Evolutionary conservation across 2,888 invertebrate genomes (phyloP), one percentile per base, ranked within the genome.

Genomic region (Petrophora chlorosata): DNA sequence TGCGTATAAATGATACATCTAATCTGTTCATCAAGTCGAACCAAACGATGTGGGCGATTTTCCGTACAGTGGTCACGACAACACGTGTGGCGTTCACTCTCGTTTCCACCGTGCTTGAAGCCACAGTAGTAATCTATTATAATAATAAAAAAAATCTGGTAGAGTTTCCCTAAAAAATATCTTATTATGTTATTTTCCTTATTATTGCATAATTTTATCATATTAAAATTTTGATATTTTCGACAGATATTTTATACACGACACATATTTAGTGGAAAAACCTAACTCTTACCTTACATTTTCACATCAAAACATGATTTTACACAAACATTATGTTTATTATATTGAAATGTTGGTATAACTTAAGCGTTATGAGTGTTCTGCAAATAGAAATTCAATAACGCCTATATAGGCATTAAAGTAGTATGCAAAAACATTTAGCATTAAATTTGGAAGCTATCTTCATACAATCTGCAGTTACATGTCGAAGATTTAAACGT

Each of bases 1-100:
- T 73, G 63, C 61, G 62, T 70, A 66, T 67, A 67, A 74, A 70
- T 63, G 62, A 70, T 65, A 59, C 56, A 19, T 63, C 53, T 64
- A 79, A 82, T 82, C 82, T 76, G 76, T 73, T 64, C 76, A 80
- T 78, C 78, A 65, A 67, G 63, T 65, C 62, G 69, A 69, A 75
- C 67, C 70, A 65, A 68, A 58, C 65, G 65, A 64, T 62, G 65
- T 64, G 49, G 65, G 70, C 73, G 67, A 82, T 87, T 86, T 87
- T 83, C 85, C 85, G 63, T 63, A 66, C 73, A 66, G 64, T 84
- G 79, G 59, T 57, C 77, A 69, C 79, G 70, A 70, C 40, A 49
- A 41, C 53, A 52, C 56, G 64, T 60, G 65, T 17, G 52, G 69
- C 67, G 50, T 36, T 54, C 53, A 50, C 67, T 63, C 66, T 52